Percentiles rank a stretch among this genome's conserved stretches.
Conservation (phyloP, 2,888 invertebrate species). For the Epinotia nisella region DNA sequence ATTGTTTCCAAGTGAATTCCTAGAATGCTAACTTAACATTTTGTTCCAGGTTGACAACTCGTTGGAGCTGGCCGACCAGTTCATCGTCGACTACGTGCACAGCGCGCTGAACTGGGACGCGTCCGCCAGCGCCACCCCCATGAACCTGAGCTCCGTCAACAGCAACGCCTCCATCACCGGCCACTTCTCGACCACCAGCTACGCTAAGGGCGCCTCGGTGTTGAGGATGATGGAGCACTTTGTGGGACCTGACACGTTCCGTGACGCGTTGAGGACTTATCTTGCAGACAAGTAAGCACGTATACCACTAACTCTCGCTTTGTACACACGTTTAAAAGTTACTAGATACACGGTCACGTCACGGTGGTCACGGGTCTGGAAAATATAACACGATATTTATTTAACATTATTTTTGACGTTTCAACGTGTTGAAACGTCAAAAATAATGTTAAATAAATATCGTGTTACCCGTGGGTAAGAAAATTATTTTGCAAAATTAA, state of each 20-base stretch:
- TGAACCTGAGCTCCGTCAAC: conserved; percentile 83
- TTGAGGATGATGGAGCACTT: conserved; percentile 88
- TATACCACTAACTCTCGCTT: neutral
- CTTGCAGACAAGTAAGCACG: conserved; percentile 81
- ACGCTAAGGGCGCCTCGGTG: conserved; percentile 87
- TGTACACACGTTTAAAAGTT: too few species aligned
- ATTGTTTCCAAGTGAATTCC: too few species aligned
- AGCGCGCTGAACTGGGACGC: conserved; percentile 86
- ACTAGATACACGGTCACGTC: too few species aligned
- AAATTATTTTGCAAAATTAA: too few species aligned
- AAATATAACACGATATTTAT: too few species aligned
- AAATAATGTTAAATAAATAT: too few species aligned
- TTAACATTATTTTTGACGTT: too few species aligned
- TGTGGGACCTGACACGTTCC: conserved; percentile 83
- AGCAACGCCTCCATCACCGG: conserved; percentile 79
- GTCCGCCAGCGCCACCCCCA: conserved; percentile 66
- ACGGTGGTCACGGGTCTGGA: too few species aligned
- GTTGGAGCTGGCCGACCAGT: conserved; percentile 83
- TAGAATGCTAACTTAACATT: conserved; percentile 17
- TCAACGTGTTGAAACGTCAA: too few species aligned
- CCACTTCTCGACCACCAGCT: conserved; percentile 88
- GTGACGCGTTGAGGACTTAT: conserved; percentile 84
- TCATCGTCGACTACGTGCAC: conserved; percentile 88
- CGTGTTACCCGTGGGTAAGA: too few species aligned
- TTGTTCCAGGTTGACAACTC: conserved; percentile 66